A percentile compares a stretch with the other conserved stretches of the same genome.
Conservation (phyloP, 1,140 invertebrate genomes). For the Holcopasites calliopsidis region DNA sequence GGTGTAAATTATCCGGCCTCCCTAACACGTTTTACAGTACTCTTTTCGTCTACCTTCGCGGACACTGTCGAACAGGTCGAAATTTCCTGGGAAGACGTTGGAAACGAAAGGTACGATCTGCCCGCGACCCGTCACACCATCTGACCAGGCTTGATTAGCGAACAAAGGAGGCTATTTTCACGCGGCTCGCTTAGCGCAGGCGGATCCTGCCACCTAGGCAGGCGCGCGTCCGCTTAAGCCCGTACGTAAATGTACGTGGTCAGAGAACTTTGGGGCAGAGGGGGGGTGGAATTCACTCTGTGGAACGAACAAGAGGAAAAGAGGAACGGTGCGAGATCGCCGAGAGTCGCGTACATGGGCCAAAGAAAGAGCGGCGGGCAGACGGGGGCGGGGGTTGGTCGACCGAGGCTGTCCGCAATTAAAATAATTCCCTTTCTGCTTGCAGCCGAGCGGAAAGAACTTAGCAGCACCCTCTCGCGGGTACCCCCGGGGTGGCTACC, state of each 20-base stretch:
- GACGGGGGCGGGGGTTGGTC: constrained; percentile 66
- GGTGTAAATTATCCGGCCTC: constrained; percentile 25
- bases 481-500: constrained; percentile 59
- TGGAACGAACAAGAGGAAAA: constrained; percentile 40
- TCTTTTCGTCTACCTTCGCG: no score
- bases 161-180: constrained; percentile 17
- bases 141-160: neutral
- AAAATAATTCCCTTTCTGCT: constrained; percentile 81
- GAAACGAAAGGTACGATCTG: no score
- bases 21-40: no score
- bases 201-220: constrained; percentile 45
- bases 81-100: no score
- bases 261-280: constrained; percentile 34
- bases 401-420: constrained; percentile 80
- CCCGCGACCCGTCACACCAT: no score
- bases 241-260: constrained; percentile 50
- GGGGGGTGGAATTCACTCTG: constrained; percentile 57
- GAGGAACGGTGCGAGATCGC: constrained; percentile 43
- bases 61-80: no score
- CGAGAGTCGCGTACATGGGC: constrained; percentile 42
- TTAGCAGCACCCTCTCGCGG: constrained; percentile 71
- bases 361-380: constrained; percentile 47
- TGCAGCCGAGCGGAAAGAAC: constrained; percentile 77
- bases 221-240: constrained; percentile 45
- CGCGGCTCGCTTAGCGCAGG: constrained; percentile 6